phyloP scores from a whole-genome alignment of 2,113 vertebrate genomes.

The Chlamydotis undulata region DNA sequence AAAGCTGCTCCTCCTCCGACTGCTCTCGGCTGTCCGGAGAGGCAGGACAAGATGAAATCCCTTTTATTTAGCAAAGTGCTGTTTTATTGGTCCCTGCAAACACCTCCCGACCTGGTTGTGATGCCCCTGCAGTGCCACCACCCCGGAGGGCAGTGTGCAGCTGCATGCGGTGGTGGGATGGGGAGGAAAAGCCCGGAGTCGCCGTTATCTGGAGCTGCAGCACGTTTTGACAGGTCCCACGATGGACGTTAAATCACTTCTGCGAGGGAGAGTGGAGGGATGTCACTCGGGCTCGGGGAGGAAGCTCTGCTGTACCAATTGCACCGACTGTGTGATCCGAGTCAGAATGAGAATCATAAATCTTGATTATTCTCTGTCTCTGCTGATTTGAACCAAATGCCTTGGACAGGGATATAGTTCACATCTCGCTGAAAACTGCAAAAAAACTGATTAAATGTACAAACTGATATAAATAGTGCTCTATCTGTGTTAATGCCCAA shows the following conservation, averaged over 20 bases:
- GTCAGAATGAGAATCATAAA: conserved; percentile 76
- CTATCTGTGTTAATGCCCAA: conserved; percentile 56
- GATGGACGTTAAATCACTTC: conserved; percentile 40
- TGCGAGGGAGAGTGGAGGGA: conserved; percentile 21
- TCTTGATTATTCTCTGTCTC: conserved; percentile 81
- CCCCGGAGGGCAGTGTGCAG: fast-evolving
- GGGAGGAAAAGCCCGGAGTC: fast-evolving
- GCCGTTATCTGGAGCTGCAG: conserved; percentile 17
- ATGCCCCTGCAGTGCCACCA: neutral
- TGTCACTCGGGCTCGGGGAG: conserved; percentile 22
- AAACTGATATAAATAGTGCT: conserved; percentile 76
- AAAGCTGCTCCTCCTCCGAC: neutral
- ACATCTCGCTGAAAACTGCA: conserved; percentile 73
- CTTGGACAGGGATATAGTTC: conserved; percentile 70
- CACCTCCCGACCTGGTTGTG: neutral
- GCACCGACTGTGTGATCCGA: conserved; percentile 52
- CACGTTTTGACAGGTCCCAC: neutral
- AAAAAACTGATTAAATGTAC: conserved; percentile 77
- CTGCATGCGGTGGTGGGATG: fast-evolving
- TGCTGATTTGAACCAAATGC: conserved; percentile 76
- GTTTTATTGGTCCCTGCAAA: neutral
- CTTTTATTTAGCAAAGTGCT: neutral
- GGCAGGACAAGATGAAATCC: neutral
- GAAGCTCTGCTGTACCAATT: conserved; percentile 21
- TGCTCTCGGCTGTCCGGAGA: neutral